Evolutionary conservation across 2,797 vertebrate species (phyloP).

Genomic region (Gallinago stenura): DNA sequence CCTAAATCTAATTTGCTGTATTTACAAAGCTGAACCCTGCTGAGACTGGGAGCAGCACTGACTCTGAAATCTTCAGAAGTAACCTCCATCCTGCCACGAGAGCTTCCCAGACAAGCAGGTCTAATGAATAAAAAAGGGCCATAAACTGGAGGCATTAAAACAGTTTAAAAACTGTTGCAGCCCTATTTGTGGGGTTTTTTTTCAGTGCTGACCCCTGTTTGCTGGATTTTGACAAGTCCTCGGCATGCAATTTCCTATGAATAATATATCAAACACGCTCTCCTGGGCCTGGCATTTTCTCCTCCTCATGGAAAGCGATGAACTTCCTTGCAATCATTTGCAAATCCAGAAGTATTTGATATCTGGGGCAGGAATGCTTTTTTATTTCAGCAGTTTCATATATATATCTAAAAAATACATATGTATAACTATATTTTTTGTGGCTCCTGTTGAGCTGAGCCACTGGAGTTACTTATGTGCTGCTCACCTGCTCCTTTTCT

Average conservation of each 20-base stretch:
- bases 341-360: not conserved
- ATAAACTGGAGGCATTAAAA: not conserved
- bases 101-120: not conserved
- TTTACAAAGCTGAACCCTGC: constrained; percentile 58
- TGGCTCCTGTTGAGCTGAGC: not conserved
- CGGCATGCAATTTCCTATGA: not conserved
- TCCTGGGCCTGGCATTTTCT: not conserved
- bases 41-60: not conserved
- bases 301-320: not conserved
- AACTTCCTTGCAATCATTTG: not conserved
- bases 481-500: not conserved
- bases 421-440: not conserved
- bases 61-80: constrained; percentile 30
- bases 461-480: not conserved
- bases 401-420: not conserved
- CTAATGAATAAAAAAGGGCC: not conserved
- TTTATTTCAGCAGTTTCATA: not conserved
- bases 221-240: not conserved
- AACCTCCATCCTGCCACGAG: not conserved
- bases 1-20: constrained; percentile 34
- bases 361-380: not conserved
- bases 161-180: not conserved
- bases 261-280: not conserved
- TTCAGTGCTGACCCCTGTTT: not conserved
- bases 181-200: not conserved